Evolutionary conservation across 2,888 invertebrate species (phyloP), one percentile per base, ranked within the genome.

Genomic region (Meliscaeva auricollis): DNA sequence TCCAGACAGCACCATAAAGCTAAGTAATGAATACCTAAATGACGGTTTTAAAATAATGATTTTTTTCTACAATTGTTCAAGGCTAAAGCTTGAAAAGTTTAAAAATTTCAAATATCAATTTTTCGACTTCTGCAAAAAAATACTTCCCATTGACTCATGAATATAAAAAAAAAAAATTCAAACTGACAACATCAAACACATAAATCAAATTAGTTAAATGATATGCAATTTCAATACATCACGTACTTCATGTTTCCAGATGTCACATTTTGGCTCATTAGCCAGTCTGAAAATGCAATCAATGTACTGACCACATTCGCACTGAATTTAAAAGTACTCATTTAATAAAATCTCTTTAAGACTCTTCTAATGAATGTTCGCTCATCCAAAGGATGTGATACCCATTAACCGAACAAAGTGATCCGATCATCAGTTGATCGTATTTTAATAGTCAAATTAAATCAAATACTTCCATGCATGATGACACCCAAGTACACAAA

Each of bases 361-460:
- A 44, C 56, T 52, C n/a, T 13, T 13, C 62, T 32, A 13, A 22
- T 35, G 26, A 62, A n/a, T n/a, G n/a, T n/a, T n/a, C n/a, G n/a
- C n/a, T n/a, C n/a, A n/a, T n/a, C n/a, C n/a, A n/a, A 85, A 85
- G 80, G 85, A 85, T 81, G 72, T 85, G 85, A 76, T 75, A 75
- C 68, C 73, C 76, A 85, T 76, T 85, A 69, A 80, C 44, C 35
- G 32, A 38, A 56, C 80, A 76, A 75, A 79, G 44, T 74, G 46
- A 58, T 84, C 83, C 68, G 58, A 52, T 72, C 44, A 75, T 76
- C 75, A 68, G 26, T 68, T 85, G 85, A 85, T 85, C 81, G 85
- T 85, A 81, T 81, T 85, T 85, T 85, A 85, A 85, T 85, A 68
- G 81, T 26, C 80, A 46, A 85, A 85, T 85, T 85, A 85, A 68